Evolutionary conservation across 2,113 vertebrate species (phyloP).

Genomic region (Nycticebus coucang): DNA sequence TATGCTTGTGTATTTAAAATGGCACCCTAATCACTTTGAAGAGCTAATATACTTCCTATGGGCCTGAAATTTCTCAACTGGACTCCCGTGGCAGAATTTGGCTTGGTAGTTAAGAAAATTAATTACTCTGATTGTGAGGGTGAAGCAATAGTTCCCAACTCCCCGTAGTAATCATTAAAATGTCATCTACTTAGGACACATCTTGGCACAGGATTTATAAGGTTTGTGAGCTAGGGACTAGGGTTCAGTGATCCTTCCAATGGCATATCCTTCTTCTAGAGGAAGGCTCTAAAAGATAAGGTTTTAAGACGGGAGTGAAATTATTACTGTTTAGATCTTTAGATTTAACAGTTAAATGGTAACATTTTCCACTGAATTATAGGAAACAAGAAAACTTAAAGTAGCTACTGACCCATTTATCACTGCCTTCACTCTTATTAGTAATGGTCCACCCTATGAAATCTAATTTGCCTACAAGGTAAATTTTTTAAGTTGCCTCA

Average conservation of each 20-base stretch:
- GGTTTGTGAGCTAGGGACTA: slow-evolving; percentile 67
- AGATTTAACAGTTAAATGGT: slow-evolving; percentile 54
- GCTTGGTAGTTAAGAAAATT: slow-evolving; percentile 78
- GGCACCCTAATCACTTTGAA: slow-evolving; percentile 72
- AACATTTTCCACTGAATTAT: slow-evolving; percentile 58
- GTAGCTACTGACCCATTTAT: slow-evolving; percentile 6
- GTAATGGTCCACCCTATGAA: neutral
- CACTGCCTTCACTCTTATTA: neutral
- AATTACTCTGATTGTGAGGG: slow-evolving; percentile 73
- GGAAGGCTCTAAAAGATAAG: slow-evolving; percentile 63
- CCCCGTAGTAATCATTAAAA: slow-evolving; percentile 78
- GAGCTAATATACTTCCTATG: slow-evolving; percentile 74
- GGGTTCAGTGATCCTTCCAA: slow-evolving; percentile 67
- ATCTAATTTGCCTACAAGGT: neutral
- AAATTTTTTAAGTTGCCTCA: neutral
- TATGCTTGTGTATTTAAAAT: slow-evolving; percentile 70
- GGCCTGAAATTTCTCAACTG: slow-evolving; percentile 69
- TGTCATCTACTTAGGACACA: slow-evolving; percentile 76
- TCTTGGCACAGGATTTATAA: slow-evolving; percentile 75
- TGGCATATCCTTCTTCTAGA: slow-evolving; percentile 33
- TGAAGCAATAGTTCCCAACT: slow-evolving; percentile 78
- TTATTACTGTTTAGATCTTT: slow-evolving; percentile 54
- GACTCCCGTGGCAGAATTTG: slow-evolving; percentile 75
- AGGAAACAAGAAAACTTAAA: slow-evolving; percentile 40
- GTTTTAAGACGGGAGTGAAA: slow-evolving; percentile 40